phyloP scores from a whole-genome alignment of 1,140 invertebrate genomes.

The Zaprionus nigranus region DNA sequence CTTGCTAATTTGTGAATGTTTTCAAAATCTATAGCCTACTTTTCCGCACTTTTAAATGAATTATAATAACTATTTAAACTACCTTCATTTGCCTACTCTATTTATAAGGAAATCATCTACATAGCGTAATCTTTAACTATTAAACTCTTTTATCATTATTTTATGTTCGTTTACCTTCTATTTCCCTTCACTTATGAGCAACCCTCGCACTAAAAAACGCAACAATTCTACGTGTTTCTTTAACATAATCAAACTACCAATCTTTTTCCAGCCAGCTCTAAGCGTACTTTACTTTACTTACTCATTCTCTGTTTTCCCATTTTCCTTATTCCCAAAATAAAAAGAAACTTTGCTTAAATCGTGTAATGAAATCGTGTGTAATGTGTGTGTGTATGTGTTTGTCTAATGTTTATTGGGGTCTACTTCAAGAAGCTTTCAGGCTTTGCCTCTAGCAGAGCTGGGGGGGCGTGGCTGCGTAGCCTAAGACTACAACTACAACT shows the following conservation, averaged over 20 bases:
- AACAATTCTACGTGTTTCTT: background rate
- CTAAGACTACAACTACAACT: constrained; percentile 3
- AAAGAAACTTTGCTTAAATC: constrained; percentile 2
- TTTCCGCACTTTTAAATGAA: background rate
- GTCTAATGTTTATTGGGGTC: background rate
- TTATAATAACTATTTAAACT: background rate
- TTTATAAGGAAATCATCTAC: background rate
- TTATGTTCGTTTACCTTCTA: background rate
- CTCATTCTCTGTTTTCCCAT: background rate
- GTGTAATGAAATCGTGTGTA: background rate
- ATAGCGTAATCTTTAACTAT: background rate
- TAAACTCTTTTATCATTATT: background rate
- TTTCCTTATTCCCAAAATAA: background rate
- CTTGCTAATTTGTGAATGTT: background rate
- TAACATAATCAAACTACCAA: background rate
- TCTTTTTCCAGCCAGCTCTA: background rate
- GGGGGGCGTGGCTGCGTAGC: background rate
- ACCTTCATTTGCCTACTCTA: background rate
- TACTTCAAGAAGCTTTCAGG: background rate
- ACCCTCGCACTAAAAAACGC: background rate
- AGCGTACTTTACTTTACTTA: background rate
- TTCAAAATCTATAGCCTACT: background rate
- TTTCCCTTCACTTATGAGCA: background rate
- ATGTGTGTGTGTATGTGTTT: background rate
- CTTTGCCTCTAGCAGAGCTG: constrained; percentile 3